These are phyloP conservation scores for Troides aeacus DNA, from an alignment of 2,888 invertebrate genomes.

Conservation along the genomic window DNA sequence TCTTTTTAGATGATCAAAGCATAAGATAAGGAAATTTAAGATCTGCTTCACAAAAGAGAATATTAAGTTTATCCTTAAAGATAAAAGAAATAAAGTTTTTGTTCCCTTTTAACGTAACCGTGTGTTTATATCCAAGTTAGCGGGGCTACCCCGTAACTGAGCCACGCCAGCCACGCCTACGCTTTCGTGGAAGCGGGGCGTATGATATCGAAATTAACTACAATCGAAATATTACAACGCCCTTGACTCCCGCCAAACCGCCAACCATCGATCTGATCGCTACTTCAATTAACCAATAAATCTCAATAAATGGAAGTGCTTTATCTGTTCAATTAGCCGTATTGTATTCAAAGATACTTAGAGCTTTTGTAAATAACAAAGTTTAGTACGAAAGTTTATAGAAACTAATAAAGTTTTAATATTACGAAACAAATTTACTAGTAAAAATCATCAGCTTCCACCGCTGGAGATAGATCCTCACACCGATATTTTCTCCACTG, in stretches of 20 bases:
- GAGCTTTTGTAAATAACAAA: no score
- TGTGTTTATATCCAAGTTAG: not conserved
- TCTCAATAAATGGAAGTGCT: not conserved
- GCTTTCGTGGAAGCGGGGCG: constrained; percentile 23
- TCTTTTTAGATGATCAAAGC: not conserved
- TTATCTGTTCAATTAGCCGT: not conserved
- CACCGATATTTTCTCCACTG: no score
- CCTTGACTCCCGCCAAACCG: constrained; percentile 11
- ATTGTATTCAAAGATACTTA: not conserved
- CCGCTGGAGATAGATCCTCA: no score
- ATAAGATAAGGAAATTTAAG: not conserved
- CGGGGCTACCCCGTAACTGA: constrained; percentile 15
- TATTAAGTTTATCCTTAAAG: not conserved
- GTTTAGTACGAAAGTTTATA: no score
- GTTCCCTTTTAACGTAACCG: not conserved
- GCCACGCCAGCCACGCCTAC: constrained; percentile 40
- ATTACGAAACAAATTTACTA: no score
- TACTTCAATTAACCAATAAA: constrained; percentile 14
- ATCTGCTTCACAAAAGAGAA: not conserved
- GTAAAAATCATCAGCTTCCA: no score
- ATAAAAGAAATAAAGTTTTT: not conserved
- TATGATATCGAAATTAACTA: constrained; percentile 21
- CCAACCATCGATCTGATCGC: constrained; percentile 6
- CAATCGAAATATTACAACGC: constrained; percentile 17
- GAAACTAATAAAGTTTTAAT: no score